Conservation (phyloP, 2,113 vertebrate species). For the Pogona vitticeps region DNA sequence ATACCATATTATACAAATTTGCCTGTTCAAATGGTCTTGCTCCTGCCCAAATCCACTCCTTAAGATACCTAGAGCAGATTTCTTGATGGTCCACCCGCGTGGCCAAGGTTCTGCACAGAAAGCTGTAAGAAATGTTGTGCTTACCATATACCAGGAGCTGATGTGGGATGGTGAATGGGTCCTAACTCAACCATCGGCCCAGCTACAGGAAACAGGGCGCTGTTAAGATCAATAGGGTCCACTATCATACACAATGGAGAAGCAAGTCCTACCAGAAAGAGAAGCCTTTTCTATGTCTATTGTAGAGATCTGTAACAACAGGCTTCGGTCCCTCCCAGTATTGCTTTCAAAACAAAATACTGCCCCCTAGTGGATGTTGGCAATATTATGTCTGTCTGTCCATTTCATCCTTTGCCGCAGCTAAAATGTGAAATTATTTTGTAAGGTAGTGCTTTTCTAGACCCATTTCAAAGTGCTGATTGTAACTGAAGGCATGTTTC, state of each 20-base stretch:
- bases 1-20: constrained; percentile 7
- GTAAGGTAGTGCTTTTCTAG: background rate
- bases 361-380: constrained; percentile 51
- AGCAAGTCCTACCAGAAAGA: background rate
- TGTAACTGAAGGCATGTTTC: background rate
- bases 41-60: background rate
- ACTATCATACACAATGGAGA: background rate
- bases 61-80: background rate
- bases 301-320: background rate
- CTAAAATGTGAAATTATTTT: background rate
- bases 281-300: background rate
- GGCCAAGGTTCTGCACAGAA: too few relatives aligned
- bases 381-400: background rate
- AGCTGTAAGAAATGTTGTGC: background rate
- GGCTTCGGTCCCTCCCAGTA: background rate
- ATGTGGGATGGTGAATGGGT: background rate
- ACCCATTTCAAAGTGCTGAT: background rate
- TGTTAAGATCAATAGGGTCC: background rate
- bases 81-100: background rate
- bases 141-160: background rate
- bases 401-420: background rate
- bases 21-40: background rate
- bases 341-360: constrained; percentile 40
- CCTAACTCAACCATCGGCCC: background rate
- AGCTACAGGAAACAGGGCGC: background rate